Evolutionary conservation across 2,888 invertebrate genomes (phyloP).

Genomic region (Ophion slaviceki): DNA sequence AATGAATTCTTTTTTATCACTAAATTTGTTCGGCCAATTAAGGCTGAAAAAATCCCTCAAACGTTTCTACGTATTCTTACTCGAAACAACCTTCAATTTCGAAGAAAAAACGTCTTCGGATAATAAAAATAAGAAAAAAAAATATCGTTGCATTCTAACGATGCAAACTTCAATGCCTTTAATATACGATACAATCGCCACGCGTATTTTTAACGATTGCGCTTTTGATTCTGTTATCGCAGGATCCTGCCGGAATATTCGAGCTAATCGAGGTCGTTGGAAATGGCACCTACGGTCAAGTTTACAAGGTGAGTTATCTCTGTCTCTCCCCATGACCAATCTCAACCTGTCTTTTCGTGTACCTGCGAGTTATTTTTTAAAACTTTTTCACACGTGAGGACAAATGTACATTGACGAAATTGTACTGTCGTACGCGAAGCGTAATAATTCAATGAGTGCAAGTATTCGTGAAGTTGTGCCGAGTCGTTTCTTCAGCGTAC

Average conservation of each 20-base stretch:
- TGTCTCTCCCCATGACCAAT: constrained; percentile 50
- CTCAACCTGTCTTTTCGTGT: constrained; percentile 39
- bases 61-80: no score
- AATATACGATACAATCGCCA: no score
- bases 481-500: constrained; percentile 19
- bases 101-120: no score
- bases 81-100: no score
- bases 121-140: no score
- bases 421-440: constrained; percentile 28
- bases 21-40: no score
- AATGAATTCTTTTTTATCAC: no score
- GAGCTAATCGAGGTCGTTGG: constrained; percentile 99
- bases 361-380: neutral
- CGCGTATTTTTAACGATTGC: neutral
- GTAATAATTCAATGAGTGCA: constrained; percentile 52
- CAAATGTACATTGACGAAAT: constrained; percentile 24
- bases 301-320: constrained; percentile 93
- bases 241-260: constrained; percentile 99
- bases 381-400: neutral
- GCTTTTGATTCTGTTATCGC: constrained; percentile 83
- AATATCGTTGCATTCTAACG: no score
- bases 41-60: no score
- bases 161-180: no score
- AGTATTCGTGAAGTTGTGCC: constrained; percentile 38
- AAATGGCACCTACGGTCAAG: constrained; percentile 99